Conservation (phyloP, 2,113 vertebrate species). For the Oreotrochilus melanogaster region DNA sequence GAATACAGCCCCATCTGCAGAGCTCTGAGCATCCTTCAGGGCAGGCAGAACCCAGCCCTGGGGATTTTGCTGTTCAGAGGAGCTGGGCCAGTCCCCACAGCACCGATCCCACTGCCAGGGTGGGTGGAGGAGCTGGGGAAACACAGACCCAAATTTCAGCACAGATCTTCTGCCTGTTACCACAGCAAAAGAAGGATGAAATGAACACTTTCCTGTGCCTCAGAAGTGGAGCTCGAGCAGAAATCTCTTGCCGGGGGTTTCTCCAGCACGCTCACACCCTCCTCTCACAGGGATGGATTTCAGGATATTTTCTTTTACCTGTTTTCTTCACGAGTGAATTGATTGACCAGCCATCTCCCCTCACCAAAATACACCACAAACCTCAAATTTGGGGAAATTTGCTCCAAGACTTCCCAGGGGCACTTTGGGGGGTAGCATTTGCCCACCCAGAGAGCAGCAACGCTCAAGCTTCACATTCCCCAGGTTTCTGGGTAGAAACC, state of each 20-base stretch:
- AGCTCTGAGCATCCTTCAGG: neutral
- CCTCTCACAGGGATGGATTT: neutral
- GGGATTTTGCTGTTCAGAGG: rapidly evolving
- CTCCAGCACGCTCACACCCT: rapidly evolving
- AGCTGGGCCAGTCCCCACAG: neutral
- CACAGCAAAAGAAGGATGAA: neutral
- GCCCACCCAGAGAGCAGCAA: neutral
- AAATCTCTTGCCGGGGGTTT: neutral
- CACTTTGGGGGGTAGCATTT: neutral
- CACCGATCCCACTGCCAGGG: rapidly evolving
- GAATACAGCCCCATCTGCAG: rapidly evolving
- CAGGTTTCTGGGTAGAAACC: rapidly evolving
- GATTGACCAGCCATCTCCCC: neutral
- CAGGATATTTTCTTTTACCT: neutral
- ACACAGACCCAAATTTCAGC: neutral
- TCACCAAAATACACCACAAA: rapidly evolving
- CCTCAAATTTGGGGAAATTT: neutral
- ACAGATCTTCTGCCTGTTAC: rapidly evolving
- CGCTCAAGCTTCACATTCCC: neutral
- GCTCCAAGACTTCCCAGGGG: neutral
- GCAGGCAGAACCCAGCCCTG: neutral
- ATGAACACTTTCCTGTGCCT: rapidly evolving
- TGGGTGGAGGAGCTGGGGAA: neutral
- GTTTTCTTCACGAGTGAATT: rapidly evolving
- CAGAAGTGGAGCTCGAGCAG: rapidly evolving